These are phyloP conservation scores for Poeciliopsis turrubarensis DNA, from an alignment of 2,113 vertebrate genomes.

Conservation along the genomic window DNA sequence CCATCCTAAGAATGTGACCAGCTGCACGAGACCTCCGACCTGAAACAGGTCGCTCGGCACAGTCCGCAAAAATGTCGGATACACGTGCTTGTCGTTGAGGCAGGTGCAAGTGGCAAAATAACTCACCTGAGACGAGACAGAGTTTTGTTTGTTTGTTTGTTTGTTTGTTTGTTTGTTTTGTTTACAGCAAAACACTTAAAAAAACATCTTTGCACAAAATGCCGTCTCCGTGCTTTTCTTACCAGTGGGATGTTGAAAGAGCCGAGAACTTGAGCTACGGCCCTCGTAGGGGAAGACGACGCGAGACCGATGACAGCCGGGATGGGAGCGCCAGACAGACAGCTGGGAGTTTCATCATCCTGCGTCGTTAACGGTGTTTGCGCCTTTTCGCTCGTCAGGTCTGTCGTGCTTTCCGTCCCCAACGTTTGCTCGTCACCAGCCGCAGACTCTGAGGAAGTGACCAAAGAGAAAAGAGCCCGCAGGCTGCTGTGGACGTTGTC, in stretches of 20 bases:
- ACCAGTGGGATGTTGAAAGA: conserved; percentile 78
- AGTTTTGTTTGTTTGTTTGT: too few relatives aligned
- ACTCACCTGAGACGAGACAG: conserved; percentile 70
- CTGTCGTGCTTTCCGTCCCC: not conserved
- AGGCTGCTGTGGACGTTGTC: conserved; percentile 75
- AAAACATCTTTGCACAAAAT: not conserved
- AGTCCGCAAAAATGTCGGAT: conserved; percentile 79
- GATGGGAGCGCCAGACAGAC: conserved; percentile 68
- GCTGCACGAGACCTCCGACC: conserved; percentile 72
- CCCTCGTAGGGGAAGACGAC: conserved; percentile 78
- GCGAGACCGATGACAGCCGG: conserved; percentile 77
- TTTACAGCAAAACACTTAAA: not conserved
- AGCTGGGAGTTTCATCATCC: conserved; percentile 25
- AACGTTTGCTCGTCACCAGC: not conserved
- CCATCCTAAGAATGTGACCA: conserved; percentile 79
- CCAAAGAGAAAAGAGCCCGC: conserved; percentile 61
- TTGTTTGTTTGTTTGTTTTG: too few relatives aligned
- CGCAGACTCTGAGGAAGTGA: conserved; percentile 39
- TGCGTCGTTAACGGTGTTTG: not conserved
- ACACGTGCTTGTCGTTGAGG: conserved; percentile 74
- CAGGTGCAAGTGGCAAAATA: conserved; percentile 80
- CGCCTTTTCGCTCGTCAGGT: not conserved
- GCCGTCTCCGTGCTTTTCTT: conserved; percentile 7
- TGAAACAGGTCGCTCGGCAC: conserved; percentile 81
- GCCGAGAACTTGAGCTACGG: conserved; percentile 74